Base-by-base conservation (phyloP, 2,113 vertebrate genomes). In the Ibidorhyncha struthersii region DNA sequence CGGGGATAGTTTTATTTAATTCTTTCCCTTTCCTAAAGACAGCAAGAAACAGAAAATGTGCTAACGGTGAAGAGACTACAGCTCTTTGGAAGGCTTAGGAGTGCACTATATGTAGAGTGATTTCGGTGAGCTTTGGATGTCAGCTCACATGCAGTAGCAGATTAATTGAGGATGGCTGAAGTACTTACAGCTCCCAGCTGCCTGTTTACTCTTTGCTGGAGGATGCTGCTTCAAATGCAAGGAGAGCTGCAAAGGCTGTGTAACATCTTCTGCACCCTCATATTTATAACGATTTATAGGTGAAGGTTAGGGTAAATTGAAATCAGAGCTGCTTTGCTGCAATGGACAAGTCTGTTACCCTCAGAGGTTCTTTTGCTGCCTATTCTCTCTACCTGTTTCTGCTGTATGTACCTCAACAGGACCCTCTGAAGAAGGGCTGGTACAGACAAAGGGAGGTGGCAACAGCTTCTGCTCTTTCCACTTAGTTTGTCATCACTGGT, bases 101-200 rank as follows among this genome's bases (percentile, higher is more conserved):
- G 79, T 25, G 19, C 36, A 62, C 74, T 79, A 36, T 70, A 63
- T 45, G 70, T 45, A 47, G 65, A 89, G 50, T 82, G 73, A 76
- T 43, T 95, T 86, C 77, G 67, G 52, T 61, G 73, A 87, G 70
- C 43, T 91, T 4, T 12, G 76, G 59, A 77, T 92, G 91, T 92
- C 80, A 79, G 89, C 30, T 94, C 73, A 67, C 65, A 71, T 50
- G 40, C 36, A 89, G 52, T 2, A 78, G 47, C 23, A 94, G 91
- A 91, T 89, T 84, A 95, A 95, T 91, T 50, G 73, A 79, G 61
- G 73, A 67, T 43, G 73, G 81, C 77, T 94, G 86, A 84, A 95
- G 69, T 40, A 59, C 38, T 38, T 71, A 50, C 20, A 79, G 69
- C 59, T 96, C 81, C 55, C 0, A 1, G 69, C 83, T 92, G 76